Evolutionary conservation across 2,113 vertebrate genomes (phyloP).

Genomic region (Saguinus midas): DNA sequence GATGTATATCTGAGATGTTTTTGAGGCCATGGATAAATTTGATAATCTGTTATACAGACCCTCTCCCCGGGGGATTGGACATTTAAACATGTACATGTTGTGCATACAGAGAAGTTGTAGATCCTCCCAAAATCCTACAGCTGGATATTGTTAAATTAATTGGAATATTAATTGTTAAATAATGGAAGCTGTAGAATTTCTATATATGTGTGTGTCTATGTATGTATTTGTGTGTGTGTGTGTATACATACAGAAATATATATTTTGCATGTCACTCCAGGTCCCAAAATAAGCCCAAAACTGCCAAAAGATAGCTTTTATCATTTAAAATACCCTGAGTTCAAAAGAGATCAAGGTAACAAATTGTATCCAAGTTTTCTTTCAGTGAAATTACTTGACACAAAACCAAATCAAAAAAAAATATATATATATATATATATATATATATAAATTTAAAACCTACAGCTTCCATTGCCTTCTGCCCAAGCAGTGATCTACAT

Average conservation of each 20-base stretch:
- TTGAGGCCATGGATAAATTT: not conserved
- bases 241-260: too few species aligned
- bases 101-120: not conserved
- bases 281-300: not conserved
- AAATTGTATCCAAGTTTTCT: not conserved
- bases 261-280: not conserved
- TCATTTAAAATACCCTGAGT: not conserved
- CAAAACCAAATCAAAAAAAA: not conserved
- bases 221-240: too few species aligned
- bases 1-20: not conserved
- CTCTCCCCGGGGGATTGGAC: not conserved
- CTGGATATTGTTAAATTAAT: too few species aligned
- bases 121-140: too few species aligned
- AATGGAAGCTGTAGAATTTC: not conserved
- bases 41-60: not conserved
- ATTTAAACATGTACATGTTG: not conserved
- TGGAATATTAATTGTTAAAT: too few species aligned
- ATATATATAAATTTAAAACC: not conserved
- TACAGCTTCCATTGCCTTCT: not conserved
- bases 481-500: not conserved
- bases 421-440: too few species aligned
- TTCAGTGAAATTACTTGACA: not conserved
- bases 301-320: not conserved
- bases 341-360: constrained; percentile 3
- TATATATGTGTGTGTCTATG: too few species aligned